Evolutionary conservation across 2,797 vertebrate species (phyloP), one percentile per base, ranked within the genome.

Genomic region (Pyrocephalus nanus): DNA sequence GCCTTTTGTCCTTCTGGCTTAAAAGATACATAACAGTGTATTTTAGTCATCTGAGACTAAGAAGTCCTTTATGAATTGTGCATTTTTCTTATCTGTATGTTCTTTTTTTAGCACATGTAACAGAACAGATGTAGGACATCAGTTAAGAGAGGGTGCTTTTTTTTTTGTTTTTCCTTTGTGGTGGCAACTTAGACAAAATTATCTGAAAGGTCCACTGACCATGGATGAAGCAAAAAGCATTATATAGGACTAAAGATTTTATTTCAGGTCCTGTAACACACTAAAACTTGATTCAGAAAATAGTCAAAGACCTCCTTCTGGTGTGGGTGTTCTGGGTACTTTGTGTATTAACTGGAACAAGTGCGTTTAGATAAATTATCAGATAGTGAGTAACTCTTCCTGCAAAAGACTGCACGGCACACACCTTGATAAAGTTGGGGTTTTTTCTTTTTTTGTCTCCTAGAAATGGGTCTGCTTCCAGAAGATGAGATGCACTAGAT

Each of bases 391-490:
- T 42, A 29, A 8, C 12, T 79, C 32, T 69, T 88, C 61, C 22
- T 3, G 2, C 38, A 14, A 5, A 75, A 62, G 15, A 67, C 38
- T 16, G 8, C 16, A 2, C 34, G 8, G 14, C 16, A 29, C 45
- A 16, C 61, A 74, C 36, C 26, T 75, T 93, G 23, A 18, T 88
- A 64, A 76, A n/a, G 5, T 14, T 53, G 53, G 6, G 2, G 0
- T 16, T 11, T 26, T 64, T 69, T 57, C 14, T 34, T 66, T 79
- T 95, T 53, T 72, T 92, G 50, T 88, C 57, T 93, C 69, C 72
- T 97, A 98, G 97, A 92, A 86, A 98, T 98, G 97, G 80, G 79
- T 90, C 89, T 67, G 23, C 82, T 97, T 94, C 97, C 91, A 91
- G 95, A 96, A 97, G 94, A 97, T 95, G 85, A 71, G 75, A 72